Percentiles rank a stretch among this genome's conserved stretches.
phyloP scores from a whole-genome alignment of 2,113 vertebrate species.

The Laticauda laticaudata region DNA sequence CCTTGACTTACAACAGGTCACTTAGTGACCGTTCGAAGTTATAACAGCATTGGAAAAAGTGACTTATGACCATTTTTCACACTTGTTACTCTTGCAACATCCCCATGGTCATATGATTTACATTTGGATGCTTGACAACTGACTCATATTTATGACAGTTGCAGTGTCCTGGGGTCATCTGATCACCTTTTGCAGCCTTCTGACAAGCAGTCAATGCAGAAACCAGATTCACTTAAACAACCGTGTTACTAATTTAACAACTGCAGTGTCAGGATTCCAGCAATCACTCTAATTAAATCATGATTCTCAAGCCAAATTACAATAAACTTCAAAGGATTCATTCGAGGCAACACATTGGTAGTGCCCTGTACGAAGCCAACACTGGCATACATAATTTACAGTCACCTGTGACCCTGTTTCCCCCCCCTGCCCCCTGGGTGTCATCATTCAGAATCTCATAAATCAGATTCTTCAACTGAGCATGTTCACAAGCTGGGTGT shows the following conservation, averaged over 20 bases:
- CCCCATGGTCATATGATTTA: not conserved
- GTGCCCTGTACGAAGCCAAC: no score
- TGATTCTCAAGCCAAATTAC: no score
- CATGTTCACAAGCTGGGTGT: no score
- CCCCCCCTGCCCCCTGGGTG: no score
- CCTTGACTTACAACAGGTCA: not conserved
- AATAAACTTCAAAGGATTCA: no score
- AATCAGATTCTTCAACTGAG: no score
- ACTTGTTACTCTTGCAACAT: not conserved
- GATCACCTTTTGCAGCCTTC: not conserved
- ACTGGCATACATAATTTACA: no score
- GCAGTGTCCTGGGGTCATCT: not conserved
- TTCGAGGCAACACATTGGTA: no score
- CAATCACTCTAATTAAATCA: no score
- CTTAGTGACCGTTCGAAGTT: not conserved
- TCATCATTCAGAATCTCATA: no score
- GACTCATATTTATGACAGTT: not conserved
- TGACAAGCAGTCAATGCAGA: not conserved
- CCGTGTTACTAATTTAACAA: not conserved
- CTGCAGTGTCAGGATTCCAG: not conserved
- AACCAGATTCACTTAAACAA: not conserved
- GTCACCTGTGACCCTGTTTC: no score
- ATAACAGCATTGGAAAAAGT: not conserved
- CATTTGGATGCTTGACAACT: not conserved
- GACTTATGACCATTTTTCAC: not conserved